Conservation (phyloP, 2,113 vertebrate genomes). For the Thunnus maccoyii region DNA sequence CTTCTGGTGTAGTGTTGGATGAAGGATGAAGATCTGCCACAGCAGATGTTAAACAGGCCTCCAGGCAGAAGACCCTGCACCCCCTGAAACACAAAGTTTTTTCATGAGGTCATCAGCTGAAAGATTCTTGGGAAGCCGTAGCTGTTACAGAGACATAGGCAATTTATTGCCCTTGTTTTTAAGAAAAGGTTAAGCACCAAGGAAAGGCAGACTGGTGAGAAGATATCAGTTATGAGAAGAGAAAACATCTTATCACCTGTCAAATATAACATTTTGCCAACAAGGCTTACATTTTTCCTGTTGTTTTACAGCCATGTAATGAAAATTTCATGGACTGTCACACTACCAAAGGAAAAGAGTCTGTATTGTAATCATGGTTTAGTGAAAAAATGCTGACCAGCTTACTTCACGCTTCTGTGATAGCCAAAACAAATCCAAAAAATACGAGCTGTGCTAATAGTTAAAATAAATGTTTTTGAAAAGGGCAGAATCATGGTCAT, state of each 20-base stretch:
- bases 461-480: not conserved
- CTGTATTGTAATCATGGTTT: not conserved
- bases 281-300: not conserved
- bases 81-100: not conserved
- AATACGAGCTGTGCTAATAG: not conserved
- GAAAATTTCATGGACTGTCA: not conserved
- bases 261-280: slow-evolving; percentile 2
- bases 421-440: slow-evolving; percentile 2
- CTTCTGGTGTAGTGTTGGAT: not conserved
- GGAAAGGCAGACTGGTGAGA: not conserved
- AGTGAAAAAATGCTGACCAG: not conserved
- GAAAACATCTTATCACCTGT: not conserved
- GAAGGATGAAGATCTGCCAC: slow-evolving; percentile 10
- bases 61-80: not conserved
- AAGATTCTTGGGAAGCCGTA: not conserved
- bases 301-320: slow-evolving; percentile 1
- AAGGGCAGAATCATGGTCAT: not conserved
- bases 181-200: not conserved
- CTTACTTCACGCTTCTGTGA: not conserved
- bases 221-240: not conserved
- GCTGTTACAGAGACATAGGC: not conserved
- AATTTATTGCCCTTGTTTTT: not conserved
- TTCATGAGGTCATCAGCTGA: not conserved
- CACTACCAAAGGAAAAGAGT: not conserved
- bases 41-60: slow-evolving; percentile 8